These are phyloP conservation scores for Hirtodrosophila confusa DNA, from an alignment of 2,888 invertebrate species.

Conservation along the genomic window DNA sequence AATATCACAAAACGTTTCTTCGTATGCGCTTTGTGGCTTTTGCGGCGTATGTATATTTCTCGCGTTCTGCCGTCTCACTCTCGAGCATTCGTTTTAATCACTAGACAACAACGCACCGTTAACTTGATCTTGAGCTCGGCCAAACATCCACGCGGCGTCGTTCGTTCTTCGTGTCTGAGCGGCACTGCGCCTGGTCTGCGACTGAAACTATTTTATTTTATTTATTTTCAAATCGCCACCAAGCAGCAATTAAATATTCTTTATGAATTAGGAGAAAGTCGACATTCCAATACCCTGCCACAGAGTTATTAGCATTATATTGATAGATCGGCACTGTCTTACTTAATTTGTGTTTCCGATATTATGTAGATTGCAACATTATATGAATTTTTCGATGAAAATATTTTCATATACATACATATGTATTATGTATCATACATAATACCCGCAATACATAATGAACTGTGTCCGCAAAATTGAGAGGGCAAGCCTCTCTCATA, in stretches of 20 bases:
- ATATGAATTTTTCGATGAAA: no score
- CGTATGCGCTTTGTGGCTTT: constrained; percentile 22
- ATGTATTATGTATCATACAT: no score
- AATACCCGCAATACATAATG: no score
- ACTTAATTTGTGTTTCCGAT: neutral
- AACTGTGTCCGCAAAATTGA: no score
- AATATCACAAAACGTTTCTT: constrained; percentile 37
- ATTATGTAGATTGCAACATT: no score
- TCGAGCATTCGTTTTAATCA: constrained; percentile 40
- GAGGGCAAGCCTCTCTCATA: no score
- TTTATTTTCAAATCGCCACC: constrained; percentile 37
- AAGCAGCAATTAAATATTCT: constrained; percentile 73
- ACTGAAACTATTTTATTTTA: constrained; percentile 59
- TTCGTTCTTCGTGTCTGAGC: constrained; percentile 33
- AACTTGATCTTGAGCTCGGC: constrained; percentile 68
- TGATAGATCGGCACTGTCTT: neutral
- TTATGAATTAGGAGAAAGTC: constrained; percentile 38
- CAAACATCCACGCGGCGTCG: constrained; percentile 23
- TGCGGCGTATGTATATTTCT: constrained; percentile 13
- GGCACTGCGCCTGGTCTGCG: constrained; percentile 52
- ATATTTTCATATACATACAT: no score
- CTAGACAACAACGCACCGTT: constrained; percentile 64
- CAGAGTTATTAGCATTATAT: neutral
- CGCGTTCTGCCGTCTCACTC: constrained; percentile 42
- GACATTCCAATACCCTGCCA: constrained; percentile 36